Evolutionary conservation across 2,113 vertebrate species (phyloP).

Genomic region (Phaetusa simplex): DNA sequence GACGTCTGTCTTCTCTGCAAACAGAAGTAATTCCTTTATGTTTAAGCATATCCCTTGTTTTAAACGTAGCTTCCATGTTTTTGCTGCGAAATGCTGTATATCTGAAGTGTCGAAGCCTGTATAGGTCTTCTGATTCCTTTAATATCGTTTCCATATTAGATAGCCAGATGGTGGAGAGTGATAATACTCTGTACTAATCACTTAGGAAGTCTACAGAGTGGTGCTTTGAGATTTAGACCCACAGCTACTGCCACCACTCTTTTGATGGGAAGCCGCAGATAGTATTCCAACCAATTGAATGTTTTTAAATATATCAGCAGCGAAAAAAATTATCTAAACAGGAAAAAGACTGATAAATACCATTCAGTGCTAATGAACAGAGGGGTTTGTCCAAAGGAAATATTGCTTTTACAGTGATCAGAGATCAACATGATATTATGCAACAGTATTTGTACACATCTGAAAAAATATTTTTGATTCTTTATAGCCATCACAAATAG

Average conservation of each 20-base stretch:
- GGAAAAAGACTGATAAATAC: slow-evolving; percentile 47
- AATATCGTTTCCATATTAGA: slow-evolving; percentile 64
- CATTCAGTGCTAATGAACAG: slow-evolving; percentile 32
- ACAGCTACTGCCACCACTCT: slow-evolving; percentile 26
- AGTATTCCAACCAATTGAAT: slow-evolving; percentile 20
- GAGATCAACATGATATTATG: background rate
- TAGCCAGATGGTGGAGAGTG: slow-evolving; percentile 74
- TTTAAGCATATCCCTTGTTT: background rate
- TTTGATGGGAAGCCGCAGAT: slow-evolving; percentile 22
- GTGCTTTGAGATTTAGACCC: slow-evolving; percentile 66
- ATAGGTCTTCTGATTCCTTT: slow-evolving; percentile 55
- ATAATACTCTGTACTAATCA: slow-evolving; percentile 74
- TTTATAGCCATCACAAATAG: background rate
- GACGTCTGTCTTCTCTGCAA: fast-evolving
- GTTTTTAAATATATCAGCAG: slow-evolving; percentile 22
- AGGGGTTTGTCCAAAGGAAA: slow-evolving; percentile 14
- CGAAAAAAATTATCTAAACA: slow-evolving; percentile 46
- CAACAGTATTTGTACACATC: background rate
- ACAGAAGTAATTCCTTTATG: background rate
- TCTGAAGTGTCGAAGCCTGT: background rate
- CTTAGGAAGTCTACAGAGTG: slow-evolving; percentile 70
- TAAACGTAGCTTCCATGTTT: background rate
- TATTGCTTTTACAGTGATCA: background rate
- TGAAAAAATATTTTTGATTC: background rate
- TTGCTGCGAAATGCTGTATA: background rate